Evolutionary conservation across 2,888 invertebrate species (phyloP), one percentile per base, ranked within the genome.

Genomic region (Cacoxenus indagator): DNA sequence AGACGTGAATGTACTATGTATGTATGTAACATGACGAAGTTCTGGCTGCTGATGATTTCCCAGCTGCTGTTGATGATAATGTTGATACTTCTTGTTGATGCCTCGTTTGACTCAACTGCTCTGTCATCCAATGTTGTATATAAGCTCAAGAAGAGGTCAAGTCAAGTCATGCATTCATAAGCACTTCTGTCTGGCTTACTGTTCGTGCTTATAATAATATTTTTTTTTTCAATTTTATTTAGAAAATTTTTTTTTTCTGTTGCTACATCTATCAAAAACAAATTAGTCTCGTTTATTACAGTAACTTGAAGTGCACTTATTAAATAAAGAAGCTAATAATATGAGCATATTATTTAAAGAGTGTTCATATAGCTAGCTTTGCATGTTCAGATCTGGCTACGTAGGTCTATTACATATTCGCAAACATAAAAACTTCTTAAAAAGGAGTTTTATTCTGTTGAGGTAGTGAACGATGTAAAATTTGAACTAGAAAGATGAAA

Each of bases 131-230:
- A n/a, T n/a, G n/a, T n/a, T n/a, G n/a, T n/a, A n/a, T n/a, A n/a
- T n/a, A n/a, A 51, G 51, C 9, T 19, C 19, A 22, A 48, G 48
- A 29, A 59, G 48, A 67, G 66, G 66, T 57, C 65, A 65, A 48
- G 48, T 46, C 64, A 45, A 62, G 61, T 57, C 59, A 54, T 65
- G 65, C 54, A 67, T 67, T 57, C 59, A 59, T 67, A 59, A 67
- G 59, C 66, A 67, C 59, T 57, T 59, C 27, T 59, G 66, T 46
- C 45, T 55, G 55, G 51, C 22, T 22, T n/a, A 9, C 22, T 48
- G 46, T 19, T 19, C 17, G 19, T n/a, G 22, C 51, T 48, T 48
- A 17, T n/a, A 9, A 17, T 22, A 1, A 5, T 43, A 22, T n/a
- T 22, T 51, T 22, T 22, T 51, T 8, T 22, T 51, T 51, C 1